Evolutionary conservation across 2,113 vertebrate genomes (phyloP), one percentile per base, ranked within the genome.

Genomic region (Ailurus styani): DNA sequence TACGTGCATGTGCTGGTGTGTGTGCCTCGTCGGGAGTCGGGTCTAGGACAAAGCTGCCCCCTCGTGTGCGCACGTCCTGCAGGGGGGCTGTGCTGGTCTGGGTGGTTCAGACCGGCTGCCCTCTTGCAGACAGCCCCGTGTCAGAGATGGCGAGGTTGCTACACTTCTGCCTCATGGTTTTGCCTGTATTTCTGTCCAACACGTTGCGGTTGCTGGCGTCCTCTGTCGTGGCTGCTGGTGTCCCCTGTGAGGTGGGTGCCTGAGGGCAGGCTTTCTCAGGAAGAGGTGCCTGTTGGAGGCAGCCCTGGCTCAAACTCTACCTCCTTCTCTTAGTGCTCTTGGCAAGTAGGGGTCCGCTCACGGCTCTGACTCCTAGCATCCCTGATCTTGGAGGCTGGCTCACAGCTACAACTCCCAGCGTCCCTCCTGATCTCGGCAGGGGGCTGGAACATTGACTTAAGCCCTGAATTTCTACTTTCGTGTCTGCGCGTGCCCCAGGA

Each of bases 81-180:
- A 8, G 6, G 25, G 2, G 29, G 34, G 12, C 21, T 83, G 17
- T 37, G 27, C n/a, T 29, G 4, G 0, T 79, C 29, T 1, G 23
- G 21, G 34, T 8, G 60, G 37, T 47, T 42, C 85, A 29, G 68
- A 66, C 50, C 50, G 9, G 6, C 40, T 23, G 68, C 5, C 10
- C 18, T 31, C 3, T 34, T 21, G 70, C 20, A 29, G 95, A 60
- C 9, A 3, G 78, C 31, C 50, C 31, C 0, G 34, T n/a, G 81
- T 31, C 27, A 31, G 60, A 66, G 77, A 45, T 0, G 11, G 27
- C 5, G 6, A 10, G 29, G 57, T 23, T 37, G 50, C 66, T 12
- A 2, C 2, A 1, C n/a, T 1, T 20, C 21, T 23, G 1, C 40
- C 52, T 21, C 52, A 0, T n/a, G 40, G 34, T 50, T 54, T 66